phyloP scores from a whole-genome alignment of 1,140 invertebrate species.

The Hestina assimilis region DNA sequence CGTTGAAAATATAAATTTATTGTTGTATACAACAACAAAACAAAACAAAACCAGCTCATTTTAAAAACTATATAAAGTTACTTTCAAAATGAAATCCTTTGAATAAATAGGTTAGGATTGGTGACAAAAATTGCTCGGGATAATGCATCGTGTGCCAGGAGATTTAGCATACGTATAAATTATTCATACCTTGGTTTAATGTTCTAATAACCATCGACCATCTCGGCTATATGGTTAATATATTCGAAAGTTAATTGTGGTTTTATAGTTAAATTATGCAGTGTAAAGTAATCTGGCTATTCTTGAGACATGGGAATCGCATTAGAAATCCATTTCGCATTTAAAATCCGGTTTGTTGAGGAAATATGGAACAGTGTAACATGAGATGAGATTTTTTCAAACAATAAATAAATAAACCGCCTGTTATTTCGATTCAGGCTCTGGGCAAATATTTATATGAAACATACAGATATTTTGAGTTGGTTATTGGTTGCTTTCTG shows the following conservation, averaged over 20 bases:
- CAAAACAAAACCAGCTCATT: too few species aligned
- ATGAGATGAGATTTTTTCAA: too few species aligned
- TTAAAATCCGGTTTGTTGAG: background rate
- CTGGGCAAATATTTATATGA: too few species aligned
- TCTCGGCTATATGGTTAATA: constrained; percentile 9
- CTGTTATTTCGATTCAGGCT: too few species aligned
- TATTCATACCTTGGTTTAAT: constrained; percentile 21
- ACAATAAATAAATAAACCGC: too few species aligned
- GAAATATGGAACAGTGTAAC: background rate
- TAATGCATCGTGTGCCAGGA: constrained; percentile 1
- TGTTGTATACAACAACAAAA: too few species aligned
- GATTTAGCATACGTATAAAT: constrained; percentile 12
- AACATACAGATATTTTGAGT: too few species aligned
- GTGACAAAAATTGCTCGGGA: background rate
- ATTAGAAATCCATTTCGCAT: background rate
- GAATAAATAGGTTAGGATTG: background rate
- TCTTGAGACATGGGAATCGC: constrained; percentile 1
- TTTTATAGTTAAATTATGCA: constrained; percentile 19
- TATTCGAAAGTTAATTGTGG: constrained; percentile 23
- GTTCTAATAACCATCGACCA: constrained; percentile 13
- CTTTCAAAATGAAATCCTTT: background rate
- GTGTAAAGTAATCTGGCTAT: constrained; percentile 3
- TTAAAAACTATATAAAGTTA: background rate
- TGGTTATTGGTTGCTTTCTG: too few species aligned
- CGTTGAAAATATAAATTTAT: too few species aligned